Conservation (phyloP, 2,888 invertebrate species). For the Pristionchus exspectatus region DNA sequence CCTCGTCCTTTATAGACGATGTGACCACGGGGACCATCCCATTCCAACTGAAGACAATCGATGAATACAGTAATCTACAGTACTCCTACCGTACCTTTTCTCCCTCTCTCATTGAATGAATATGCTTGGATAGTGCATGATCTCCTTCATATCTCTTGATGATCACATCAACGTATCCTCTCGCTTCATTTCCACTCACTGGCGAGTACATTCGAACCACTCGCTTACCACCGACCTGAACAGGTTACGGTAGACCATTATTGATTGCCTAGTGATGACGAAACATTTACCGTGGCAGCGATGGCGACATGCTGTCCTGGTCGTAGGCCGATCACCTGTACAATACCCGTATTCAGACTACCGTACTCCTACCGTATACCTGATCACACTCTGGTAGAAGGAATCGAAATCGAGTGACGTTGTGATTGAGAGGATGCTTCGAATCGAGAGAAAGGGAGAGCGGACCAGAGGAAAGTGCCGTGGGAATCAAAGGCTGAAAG, state of each 20-base stretch:
- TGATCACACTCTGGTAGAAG: conserved; percentile 30
- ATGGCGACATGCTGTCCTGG: conserved; percentile 50
- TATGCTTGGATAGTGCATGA: conserved; percentile 55
- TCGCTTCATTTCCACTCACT: conserved; percentile 93
- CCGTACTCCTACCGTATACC: conserved; percentile 3
- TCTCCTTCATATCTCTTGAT: conserved; percentile 51
- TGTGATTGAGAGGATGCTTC: conserved; percentile 50
- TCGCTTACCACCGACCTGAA: conserved; percentile 87
- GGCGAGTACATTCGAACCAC: conserved; percentile 97
- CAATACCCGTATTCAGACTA: conserved; percentile 11
- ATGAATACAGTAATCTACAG: background rate
- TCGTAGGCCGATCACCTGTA: conserved; percentile 42
- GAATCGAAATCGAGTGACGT: conserved; percentile 53
- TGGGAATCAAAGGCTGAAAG: conserved; percentile 34
- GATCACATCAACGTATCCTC: conserved; percentile 89
- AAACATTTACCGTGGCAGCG: conserved; percentile 33
- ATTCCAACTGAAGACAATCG: conserved; percentile 82
- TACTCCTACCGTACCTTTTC: conserved; percentile 29
- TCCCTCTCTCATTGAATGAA: conserved; percentile 54
- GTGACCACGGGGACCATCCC: conserved; percentile 93
- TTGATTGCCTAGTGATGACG: background rate
- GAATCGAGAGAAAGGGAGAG: conserved; percentile 45
- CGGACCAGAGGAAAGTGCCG: conserved; percentile 25
- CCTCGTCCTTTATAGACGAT: conserved; percentile 84
- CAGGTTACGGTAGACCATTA: background rate